Conservation (phyloP, 2,888 invertebrate genomes). For the Hofmannophila pseudospretella region DNA sequence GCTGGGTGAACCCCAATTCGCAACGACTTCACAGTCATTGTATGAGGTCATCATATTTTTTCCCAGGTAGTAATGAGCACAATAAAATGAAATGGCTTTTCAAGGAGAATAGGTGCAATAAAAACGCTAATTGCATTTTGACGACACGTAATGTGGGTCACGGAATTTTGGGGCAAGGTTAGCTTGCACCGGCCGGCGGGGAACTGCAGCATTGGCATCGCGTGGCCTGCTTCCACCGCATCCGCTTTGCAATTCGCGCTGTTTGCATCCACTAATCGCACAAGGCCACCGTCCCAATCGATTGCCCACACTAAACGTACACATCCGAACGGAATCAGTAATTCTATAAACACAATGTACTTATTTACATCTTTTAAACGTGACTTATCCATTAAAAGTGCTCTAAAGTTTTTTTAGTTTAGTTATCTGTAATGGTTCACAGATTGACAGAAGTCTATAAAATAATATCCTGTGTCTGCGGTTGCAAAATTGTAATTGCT, state of each 20-base stretch:
- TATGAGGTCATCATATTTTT: slow-evolving; percentile 6
- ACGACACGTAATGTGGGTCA: slow-evolving; percentile 67
- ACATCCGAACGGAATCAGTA: slow-evolving; percentile 51
- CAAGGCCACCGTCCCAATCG: slow-evolving; percentile 64
- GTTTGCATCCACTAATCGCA: slow-evolving; percentile 58
- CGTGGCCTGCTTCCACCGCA: slow-evolving; percentile 55
- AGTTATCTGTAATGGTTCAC: no score
- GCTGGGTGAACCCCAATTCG: no score
- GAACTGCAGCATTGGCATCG: slow-evolving; percentile 20
- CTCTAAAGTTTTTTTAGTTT: slow-evolving; percentile 2
- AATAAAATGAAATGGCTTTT: slow-evolving; percentile 12
- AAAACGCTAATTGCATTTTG: slow-evolving; percentile 66
- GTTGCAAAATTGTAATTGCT: slow-evolving; percentile 19
- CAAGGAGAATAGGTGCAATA: slow-evolving; percentile 48
- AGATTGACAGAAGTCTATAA: background rate
- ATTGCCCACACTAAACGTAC: slow-evolving; percentile 53
- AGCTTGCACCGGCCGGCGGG: slow-evolving; percentile 22
- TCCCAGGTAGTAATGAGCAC: background rate
- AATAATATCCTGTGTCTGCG: background rate
- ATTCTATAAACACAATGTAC: slow-evolving; percentile 30
- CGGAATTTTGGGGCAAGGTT: slow-evolving; percentile 73
- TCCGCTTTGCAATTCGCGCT: slow-evolving; percentile 60
- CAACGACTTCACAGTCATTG: background rate
- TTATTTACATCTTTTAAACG: slow-evolving; percentile 24
- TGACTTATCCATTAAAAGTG: slow-evolving; percentile 17